These are phyloP conservation scores for Henricia sp. DNA, from an alignment of 53 echinoderm and acorn worm species.

Conservation along the genomic window DNA sequence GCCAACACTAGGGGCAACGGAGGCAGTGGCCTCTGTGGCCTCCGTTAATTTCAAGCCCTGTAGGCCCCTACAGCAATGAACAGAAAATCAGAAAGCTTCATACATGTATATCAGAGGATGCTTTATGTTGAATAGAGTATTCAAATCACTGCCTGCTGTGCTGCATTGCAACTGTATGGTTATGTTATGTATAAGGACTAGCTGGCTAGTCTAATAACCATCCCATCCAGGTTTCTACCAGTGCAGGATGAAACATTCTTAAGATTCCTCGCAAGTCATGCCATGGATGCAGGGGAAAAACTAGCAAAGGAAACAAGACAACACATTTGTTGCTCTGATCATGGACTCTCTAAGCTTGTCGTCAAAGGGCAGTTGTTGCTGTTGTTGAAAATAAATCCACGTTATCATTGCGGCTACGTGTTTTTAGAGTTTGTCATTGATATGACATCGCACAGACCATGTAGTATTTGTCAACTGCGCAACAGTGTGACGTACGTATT, in stretches of 20 bases:
- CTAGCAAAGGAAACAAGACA: background rate
- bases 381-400: conserved; percentile 1
- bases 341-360: conserved; percentile 4
- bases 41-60: no score
- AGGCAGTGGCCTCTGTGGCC: no score
- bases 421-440: background rate
- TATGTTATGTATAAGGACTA: no score
- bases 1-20: no score
- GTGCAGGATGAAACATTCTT: conserved; percentile 42
- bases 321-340: conserved; percentile 24
- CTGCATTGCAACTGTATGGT: background rate
- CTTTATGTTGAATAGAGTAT: background rate
- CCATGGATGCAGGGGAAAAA: conserved; percentile 20
- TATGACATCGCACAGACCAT: conserved; percentile 5
- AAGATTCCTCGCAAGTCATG: conserved; percentile 40
- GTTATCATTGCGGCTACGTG: background rate
- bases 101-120: background rate
- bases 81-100: background rate
- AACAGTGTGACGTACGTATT: no score
- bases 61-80: no score
- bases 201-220: conserved; percentile 26
- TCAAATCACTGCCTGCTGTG: background rate
- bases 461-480: no score
- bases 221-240: conserved; percentile 11
- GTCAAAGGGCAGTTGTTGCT: conserved; percentile 47